Conservation (phyloP, 1,140 invertebrate species). For the Drosophila dunni region DNA sequence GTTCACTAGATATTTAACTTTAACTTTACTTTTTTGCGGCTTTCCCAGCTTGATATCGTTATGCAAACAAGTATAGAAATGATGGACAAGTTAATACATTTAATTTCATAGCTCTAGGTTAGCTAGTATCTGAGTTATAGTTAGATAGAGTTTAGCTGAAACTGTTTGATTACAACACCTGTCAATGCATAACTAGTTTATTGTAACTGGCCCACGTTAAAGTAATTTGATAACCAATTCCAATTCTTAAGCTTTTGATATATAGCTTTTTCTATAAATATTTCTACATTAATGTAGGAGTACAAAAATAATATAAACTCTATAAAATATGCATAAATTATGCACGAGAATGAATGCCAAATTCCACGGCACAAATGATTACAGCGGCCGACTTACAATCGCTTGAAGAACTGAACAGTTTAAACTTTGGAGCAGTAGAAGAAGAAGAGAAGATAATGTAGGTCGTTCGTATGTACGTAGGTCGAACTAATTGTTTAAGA, state of each 20-base stretch:
- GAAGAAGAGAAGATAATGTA: constrained; percentile 7
- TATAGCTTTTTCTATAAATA: neutral
- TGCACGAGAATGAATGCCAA: neutral
- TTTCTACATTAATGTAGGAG: neutral
- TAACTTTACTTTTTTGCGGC: too few species aligned
- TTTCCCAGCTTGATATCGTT: too few species aligned
- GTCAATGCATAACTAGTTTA: too few species aligned
- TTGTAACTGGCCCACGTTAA: too few species aligned
- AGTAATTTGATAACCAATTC: too few species aligned
- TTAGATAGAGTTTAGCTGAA: neutral
- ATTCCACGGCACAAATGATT: constrained; percentile 1
- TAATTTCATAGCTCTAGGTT: neutral
- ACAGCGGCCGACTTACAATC: neutral
- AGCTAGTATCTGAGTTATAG: neutral
- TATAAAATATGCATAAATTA: constrained; percentile 11
- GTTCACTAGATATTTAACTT: too few species aligned
- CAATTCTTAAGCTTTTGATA: too few species aligned
- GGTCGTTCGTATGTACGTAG: constrained; percentile 12
- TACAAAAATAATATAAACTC: neutral
- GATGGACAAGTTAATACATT: neutral
- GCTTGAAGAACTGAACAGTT: neutral
- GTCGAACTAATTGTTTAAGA: constrained; percentile 31
- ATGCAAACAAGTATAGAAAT: neutral
- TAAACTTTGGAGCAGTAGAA: neutral
- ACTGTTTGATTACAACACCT: neutral